These are phyloP conservation scores for Polydrusus pterygomalis DNA, from an alignment of 2,888 invertebrate species.

Conservation along the genomic window DNA sequence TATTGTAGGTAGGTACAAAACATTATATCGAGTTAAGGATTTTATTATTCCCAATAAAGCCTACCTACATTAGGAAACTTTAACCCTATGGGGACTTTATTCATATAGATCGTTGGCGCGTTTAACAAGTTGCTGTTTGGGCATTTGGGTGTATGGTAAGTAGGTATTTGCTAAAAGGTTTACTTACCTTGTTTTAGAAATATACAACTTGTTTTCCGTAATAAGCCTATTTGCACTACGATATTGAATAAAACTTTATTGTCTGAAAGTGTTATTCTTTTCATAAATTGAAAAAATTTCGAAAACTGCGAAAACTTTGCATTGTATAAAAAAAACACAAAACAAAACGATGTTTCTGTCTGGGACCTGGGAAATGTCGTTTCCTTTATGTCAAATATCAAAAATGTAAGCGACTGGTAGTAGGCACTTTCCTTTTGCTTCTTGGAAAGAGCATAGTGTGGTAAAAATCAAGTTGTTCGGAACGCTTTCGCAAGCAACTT, in stretches of 20 bases:
- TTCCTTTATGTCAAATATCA: constrained; percentile 6
- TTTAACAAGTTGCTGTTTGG: too few species aligned
- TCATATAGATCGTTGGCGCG: too few species aligned
- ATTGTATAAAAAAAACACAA: constrained; percentile 20
- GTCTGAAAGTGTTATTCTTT: not conserved
- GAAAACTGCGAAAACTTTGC: not conserved
- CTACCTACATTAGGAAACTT: too few species aligned
- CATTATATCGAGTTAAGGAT: too few species aligned
- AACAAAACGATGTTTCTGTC: constrained; percentile 42
- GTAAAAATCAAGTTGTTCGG: too few species aligned
- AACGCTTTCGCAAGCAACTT: too few species aligned
- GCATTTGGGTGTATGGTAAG: not conserved
- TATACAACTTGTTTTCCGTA: not conserved
- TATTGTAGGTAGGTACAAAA: too few species aligned
- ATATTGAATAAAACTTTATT: not conserved
- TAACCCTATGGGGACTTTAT: too few species aligned
- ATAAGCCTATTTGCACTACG: too few species aligned
- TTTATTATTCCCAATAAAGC: too few species aligned
- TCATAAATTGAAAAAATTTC: constrained; percentile 1
- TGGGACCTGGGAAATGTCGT: constrained; percentile 30
- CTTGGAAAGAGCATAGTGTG: too few species aligned
- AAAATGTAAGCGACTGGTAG: not conserved
- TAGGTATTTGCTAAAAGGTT: not conserved
- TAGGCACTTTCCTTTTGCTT: too few species aligned
- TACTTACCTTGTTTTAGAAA: not conserved